Evolutionary conservation across 92 coral and sea anemone species (phyloP).

Genomic region (Epizoanthus scotinus): DNA sequence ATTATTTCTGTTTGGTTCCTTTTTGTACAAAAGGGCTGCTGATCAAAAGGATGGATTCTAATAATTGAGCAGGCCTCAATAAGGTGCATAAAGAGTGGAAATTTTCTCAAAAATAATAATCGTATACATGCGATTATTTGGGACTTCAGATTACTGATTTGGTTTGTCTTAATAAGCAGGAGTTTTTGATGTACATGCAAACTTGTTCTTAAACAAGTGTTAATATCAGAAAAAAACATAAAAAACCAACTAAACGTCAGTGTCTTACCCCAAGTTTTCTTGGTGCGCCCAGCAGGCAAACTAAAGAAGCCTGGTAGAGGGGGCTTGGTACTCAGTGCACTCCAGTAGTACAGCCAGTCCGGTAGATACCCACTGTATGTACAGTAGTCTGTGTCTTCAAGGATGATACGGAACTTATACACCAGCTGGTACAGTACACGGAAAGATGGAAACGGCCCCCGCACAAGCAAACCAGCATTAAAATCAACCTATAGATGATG

Average conservation of each 20-base stretch:
- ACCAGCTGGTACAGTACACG: constrained; percentile 62
- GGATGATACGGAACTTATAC: constrained; percentile 73
- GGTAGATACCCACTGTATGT: constrained; percentile 71
- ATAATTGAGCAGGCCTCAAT: too few relatives aligned
- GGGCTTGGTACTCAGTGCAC: constrained; percentile 70
- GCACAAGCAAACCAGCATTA: constrained; percentile 57
- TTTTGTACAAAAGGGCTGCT: too few relatives aligned
- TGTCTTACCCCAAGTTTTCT: constrained; percentile 82
- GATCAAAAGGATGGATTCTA: too few relatives aligned
- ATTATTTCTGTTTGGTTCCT: too few relatives aligned
- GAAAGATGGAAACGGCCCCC: constrained; percentile 67
- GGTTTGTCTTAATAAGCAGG: too few relatives aligned
- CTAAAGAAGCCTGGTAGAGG: constrained; percentile 67
- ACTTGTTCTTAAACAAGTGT: too few relatives aligned
- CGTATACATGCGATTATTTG: too few relatives aligned
- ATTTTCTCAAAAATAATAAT: too few relatives aligned
- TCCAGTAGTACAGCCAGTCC: constrained; percentile 84
- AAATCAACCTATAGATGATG: constrained; percentile 67
- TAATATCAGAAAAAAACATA: too few relatives aligned
- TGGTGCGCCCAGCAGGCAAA: constrained; percentile 77
- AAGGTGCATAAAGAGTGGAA: too few relatives aligned
- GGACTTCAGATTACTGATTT: too few relatives aligned
- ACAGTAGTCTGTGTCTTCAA: constrained; percentile 67
- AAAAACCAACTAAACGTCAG: background rate
- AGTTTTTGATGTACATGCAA: too few relatives aligned